phyloP scores from a whole-genome alignment of 2,113 vertebrate genomes.

The Barbus barbus region DNA sequence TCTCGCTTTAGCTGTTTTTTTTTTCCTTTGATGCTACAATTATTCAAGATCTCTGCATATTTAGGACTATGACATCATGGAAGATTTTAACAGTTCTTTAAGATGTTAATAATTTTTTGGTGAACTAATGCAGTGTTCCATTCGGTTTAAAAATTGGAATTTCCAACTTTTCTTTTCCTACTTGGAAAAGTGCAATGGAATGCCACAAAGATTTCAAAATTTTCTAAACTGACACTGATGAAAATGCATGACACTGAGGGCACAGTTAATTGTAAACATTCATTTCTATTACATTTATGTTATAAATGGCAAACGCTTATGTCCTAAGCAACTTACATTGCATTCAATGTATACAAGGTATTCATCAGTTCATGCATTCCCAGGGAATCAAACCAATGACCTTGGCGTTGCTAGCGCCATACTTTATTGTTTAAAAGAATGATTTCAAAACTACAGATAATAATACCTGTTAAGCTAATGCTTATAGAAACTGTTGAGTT shows the following conservation, averaged over 20 bases:
- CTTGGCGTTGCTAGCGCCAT: neutral
- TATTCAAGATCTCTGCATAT: neutral
- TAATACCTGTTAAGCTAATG: neutral
- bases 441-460: neutral
- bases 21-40: neutral
- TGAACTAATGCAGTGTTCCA: slow-evolving; percentile 6
- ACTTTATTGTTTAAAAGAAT: neutral
- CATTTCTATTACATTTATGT: neutral
- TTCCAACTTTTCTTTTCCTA: neutral
- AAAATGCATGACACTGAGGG: neutral
- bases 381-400: neutral
- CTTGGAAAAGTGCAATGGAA: neutral
- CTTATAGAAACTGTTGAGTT: neutral
- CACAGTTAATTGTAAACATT: neutral
- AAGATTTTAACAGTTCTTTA: neutral
- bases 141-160: neutral
- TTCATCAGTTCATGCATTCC: neutral
- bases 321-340: neutral
- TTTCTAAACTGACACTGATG: neutral
- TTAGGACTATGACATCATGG: neutral
- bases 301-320: neutral
- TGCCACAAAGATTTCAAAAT: neutral
- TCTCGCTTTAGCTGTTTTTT: neutral
- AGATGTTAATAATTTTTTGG: neutral
- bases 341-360: neutral